phyloP scores from a whole-genome alignment of 2,888 invertebrate genomes.

The Meghimatium bilineatum region DNA sequence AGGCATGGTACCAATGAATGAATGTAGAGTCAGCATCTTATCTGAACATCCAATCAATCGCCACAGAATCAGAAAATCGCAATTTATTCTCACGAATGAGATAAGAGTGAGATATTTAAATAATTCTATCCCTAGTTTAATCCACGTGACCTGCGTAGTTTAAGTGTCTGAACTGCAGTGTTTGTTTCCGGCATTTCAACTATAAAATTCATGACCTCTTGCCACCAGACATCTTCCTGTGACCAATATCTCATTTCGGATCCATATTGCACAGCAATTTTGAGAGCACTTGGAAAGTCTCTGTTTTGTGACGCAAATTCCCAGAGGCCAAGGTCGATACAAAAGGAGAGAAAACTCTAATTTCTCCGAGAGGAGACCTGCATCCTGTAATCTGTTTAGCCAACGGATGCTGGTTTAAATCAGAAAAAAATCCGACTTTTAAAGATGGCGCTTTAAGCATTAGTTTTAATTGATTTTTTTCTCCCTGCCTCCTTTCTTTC shows the following conservation, averaged over 20 bases:
- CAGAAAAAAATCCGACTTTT: background rate
- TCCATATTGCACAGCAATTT: background rate
- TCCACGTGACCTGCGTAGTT: background rate
- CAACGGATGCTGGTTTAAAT: slow-evolving; percentile 9
- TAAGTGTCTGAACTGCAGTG: background rate
- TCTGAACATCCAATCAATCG: no score
- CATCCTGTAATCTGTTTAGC: slow-evolving; percentile 25
- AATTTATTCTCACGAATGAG: background rate
- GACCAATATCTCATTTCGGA: background rate
- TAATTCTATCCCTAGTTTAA: background rate
- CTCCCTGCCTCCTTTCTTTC: background rate
- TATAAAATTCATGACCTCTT: background rate
- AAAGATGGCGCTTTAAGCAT: slow-evolving; percentile 22
- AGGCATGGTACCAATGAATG: no score
- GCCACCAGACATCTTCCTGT: background rate
- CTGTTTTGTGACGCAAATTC: slow-evolving; percentile 2
- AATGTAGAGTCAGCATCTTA: no score
- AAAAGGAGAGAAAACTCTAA: background rate
- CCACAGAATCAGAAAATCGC: background rate
- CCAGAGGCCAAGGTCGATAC: slow-evolving; percentile 6
- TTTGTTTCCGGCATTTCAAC: background rate
- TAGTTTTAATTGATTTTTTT: slow-evolving; percentile 24
- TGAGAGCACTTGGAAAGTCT: background rate
- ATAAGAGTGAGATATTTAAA: background rate
- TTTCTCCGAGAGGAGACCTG: background rate